These are phyloP conservation scores for Electrophaes corylata DNA, from an alignment of 2,888 invertebrate genomes.

Conservation along the genomic window DNA sequence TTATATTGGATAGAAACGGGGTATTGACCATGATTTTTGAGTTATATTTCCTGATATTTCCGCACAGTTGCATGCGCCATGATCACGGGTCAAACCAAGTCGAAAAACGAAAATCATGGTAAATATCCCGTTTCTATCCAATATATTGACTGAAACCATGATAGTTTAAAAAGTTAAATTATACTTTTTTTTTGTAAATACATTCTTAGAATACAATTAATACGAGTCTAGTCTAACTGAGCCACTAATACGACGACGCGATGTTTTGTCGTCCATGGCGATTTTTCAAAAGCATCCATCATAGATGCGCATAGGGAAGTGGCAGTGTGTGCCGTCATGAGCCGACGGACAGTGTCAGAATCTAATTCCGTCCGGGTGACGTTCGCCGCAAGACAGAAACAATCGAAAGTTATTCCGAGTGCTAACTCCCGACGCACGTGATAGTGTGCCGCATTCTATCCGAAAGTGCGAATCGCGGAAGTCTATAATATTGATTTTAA, in stretches of 20 bases:
- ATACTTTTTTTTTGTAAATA: too few species aligned
- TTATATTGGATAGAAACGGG: too few species aligned
- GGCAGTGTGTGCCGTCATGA: slow-evolving; percentile 52
- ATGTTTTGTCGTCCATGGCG: slow-evolving; percentile 14
- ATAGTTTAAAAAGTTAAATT: too few species aligned
- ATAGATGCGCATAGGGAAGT: slow-evolving; percentile 23
- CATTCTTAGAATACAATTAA: too few species aligned
- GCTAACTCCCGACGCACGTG: slow-evolving; percentile 66
- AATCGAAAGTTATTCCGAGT: slow-evolving; percentile 81
- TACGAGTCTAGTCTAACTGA: slow-evolving; percentile 25
- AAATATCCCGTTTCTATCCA: too few species aligned
- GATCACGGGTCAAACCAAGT: too few species aligned
- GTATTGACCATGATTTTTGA: too few species aligned
- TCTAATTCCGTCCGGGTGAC: slow-evolving; percentile 76
- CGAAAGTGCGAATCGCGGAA: slow-evolving; percentile 62
- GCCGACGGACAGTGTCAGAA: slow-evolving; percentile 63
- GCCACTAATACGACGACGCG: not conserved
- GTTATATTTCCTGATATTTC: too few species aligned
- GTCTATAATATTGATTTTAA: slow-evolving; percentile 39
- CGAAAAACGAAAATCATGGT: too few species aligned
- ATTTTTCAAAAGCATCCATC: slow-evolving; percentile 9
- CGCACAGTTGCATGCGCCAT: too few species aligned
- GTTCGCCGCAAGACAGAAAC: slow-evolving; percentile 68
- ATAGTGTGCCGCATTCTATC: slow-evolving; percentile 69
- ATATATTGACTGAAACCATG: too few species aligned